Conservation (phyloP, 2,888 invertebrate species). For the Protonemura montana region DNA sequence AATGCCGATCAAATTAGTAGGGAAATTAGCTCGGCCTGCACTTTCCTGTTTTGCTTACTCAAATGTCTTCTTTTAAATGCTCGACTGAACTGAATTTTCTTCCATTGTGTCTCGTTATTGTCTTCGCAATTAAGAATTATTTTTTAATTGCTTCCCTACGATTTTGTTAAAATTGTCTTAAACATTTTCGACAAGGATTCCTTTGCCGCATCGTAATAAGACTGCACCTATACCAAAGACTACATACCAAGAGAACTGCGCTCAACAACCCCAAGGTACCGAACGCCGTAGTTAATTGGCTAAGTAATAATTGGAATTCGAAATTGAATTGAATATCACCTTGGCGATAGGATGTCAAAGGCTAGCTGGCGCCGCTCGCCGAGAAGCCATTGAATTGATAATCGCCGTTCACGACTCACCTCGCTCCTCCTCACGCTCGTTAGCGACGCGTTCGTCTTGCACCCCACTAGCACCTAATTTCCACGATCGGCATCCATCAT, state of each 20-base stretch:
- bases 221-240: neutral
- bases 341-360: neutral
- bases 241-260: neutral
- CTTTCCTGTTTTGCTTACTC: neutral
- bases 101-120: neutral
- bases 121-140: neutral
- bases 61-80: neutral
- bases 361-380: neutral
- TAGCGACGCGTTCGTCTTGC: neutral
- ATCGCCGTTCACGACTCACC: neutral
- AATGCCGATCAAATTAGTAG: neutral
- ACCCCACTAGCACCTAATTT: neutral
- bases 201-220: neutral
- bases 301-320: neutral
- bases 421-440: neutral
- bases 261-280: neutral
- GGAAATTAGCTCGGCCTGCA: neutral
- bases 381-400: neutral
- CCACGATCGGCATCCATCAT: neutral
- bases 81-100: neutral
- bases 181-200: neutral
- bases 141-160: neutral
- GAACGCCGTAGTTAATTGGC: neutral
- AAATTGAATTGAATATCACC: constrained; percentile 3
- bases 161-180: neutral